These are phyloP conservation scores for Cataglyphis hispanica DNA, from an alignment of 1,140 invertebrate genomes.

Conservation along the genomic window DNA sequence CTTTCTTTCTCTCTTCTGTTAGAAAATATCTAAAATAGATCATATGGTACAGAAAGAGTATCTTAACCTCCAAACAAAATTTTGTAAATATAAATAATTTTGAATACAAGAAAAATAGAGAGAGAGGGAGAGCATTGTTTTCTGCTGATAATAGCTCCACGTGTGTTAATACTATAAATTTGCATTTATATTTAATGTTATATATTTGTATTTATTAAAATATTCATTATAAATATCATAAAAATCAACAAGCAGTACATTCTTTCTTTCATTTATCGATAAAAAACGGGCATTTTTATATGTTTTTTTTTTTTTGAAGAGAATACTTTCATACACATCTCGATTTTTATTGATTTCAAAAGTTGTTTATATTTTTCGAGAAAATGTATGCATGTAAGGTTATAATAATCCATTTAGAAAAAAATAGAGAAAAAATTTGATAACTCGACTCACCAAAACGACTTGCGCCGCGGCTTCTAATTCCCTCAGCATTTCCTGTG, in stretches of 20 bases:
- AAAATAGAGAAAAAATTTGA: not conserved
- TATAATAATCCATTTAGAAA: not conserved
- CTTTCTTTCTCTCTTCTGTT: not conserved
- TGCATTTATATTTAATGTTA: no score
- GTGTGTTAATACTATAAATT: not conserved
- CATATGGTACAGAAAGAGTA: not conserved
- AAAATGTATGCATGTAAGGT: not conserved
- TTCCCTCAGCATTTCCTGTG: slow-evolving; percentile 87
- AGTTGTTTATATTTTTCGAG: no score
- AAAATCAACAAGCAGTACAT: not conserved
- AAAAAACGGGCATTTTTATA: no score
- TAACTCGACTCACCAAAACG: slow-evolving; percentile 88
- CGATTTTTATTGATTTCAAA: no score
- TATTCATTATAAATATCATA: not conserved
- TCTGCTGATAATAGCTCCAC: not conserved
- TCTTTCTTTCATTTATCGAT: not conserved
- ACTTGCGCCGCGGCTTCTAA: slow-evolving; percentile 90
- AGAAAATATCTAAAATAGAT: not conserved
- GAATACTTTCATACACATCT: no score
- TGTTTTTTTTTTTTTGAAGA: no score
- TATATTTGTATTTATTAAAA: no score
- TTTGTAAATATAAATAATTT: not conserved
- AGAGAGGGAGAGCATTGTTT: no score
- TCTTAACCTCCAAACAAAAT: slow-evolving; percentile 4
- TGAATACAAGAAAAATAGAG: no score